These are phyloP conservation scores for Aurelia sp. DNA, from an alignment of 30 jellyfish, hydroid and myxozoan genomes.

Conservation along the genomic window DNA sequence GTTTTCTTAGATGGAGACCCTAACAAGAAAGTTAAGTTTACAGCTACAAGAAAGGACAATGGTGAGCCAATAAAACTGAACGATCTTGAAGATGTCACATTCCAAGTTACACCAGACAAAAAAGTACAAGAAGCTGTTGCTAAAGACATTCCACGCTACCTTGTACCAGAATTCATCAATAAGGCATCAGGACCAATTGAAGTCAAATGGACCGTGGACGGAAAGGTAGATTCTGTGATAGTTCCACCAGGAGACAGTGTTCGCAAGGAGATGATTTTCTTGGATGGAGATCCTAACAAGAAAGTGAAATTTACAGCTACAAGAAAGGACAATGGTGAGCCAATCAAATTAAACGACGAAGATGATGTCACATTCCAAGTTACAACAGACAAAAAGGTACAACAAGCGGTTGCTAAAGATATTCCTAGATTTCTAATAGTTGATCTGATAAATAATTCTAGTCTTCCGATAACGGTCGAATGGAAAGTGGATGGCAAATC, in stretches of 20 bases:
- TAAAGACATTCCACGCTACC: constrained; percentile 6
- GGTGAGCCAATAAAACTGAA: background rate
- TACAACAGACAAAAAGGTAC: background rate
- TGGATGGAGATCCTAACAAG: background rate
- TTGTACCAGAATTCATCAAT: background rate
- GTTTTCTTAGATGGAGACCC: constrained; percentile 4
- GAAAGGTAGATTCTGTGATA: background rate
- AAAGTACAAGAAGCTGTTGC: background rate
- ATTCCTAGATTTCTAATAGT: background rate
- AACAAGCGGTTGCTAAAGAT: background rate
- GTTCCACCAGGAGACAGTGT: background rate
- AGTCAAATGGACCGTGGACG: background rate
- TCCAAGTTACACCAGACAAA: constrained; percentile 1
- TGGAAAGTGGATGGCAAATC: background rate
- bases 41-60: background rate
- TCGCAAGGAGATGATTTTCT: background rate
- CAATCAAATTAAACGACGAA: background rate
- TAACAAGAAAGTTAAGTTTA: background rate
- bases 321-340: background rate
- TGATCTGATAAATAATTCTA: background rate
- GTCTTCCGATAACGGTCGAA: background rate
- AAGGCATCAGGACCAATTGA: background rate
- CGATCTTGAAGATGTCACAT: background rate
- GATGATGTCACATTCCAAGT: background rate
- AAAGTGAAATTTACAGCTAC: background rate